Evolutionary conservation across 2,797 vertebrate genomes (phyloP), one percentile per base, ranked within the genome.

Genomic region (Danio aesculapii): DNA sequence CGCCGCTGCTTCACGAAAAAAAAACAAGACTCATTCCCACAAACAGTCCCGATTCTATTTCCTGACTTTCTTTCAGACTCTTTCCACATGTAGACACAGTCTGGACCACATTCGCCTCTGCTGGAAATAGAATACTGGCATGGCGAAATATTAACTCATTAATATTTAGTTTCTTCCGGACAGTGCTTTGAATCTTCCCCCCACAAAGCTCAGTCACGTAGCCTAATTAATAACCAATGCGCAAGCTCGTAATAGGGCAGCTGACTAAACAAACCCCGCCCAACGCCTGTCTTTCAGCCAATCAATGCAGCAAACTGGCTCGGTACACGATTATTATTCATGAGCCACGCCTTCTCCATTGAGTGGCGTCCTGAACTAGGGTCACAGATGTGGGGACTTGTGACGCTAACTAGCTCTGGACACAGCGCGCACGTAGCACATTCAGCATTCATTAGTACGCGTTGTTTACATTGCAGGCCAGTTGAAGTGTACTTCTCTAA

Each of bases 111-210:
- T 81, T 89, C 72, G 77, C 75, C 58, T 49, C 58, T 49, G 72
- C 86, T 85, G 88, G 85, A 90, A 92, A 93, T 92, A 92, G 89
- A 80, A 73, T 47, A 4, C 17, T 47, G 47, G 41, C 58, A 59
- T 59, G 43, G 13, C 0, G 43, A 46, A 59, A 11, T 12, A 17
- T 10, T 2, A 59, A 13, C 41, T 47, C 17, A 30, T 59, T 17
- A 47, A 59, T 59, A 73, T 58, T 10, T 57, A 44, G 1, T 9
- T 46, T 46, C 6, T 46, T 8, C 17, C 9, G 30, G 2, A 57
- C 4, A 3, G 47, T 14, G 17, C 43, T 57, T 47, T 59, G 13
- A 52, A 49, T 5, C 21, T 13, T 12, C 7, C 4, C 30, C 4
- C 10, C 5, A n/a, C 30, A 61, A 7, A 1, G 21, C 39, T 62